phyloP scores from a whole-genome alignment of 2,888 invertebrate genomes.

The Bugula neritina region DNA sequence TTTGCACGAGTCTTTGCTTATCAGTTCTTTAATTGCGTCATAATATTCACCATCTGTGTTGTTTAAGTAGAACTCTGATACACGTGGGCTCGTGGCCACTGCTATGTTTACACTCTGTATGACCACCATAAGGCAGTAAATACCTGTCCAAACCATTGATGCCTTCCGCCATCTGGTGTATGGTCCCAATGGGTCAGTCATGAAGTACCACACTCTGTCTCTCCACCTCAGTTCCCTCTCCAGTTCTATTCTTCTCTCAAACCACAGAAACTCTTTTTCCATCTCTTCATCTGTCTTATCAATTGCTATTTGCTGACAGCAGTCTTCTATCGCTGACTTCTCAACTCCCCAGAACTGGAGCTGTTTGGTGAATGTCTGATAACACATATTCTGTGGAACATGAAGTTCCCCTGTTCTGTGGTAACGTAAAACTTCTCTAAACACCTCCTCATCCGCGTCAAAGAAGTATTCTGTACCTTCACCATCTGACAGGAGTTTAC shows the following conservation, averaged over 20 bases:
- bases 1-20: background rate
- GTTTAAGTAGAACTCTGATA: background rate
- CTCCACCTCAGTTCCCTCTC: background rate
- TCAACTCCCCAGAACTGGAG: conserved; percentile 5
- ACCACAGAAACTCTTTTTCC: conserved; percentile 1
- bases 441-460: conserved; percentile 15
- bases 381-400: conserved; percentile 11
- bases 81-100: background rate
- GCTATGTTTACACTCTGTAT: background rate
- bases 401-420: conserved; percentile 22
- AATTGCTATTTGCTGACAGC: background rate
- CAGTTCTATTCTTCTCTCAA: background rate
- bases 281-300: background rate
- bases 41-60: background rate
- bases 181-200: conserved; percentile 8
- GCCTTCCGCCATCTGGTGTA: background rate
- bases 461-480: background rate
- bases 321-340: background rate
- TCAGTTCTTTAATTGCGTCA: background rate
- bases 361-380: background rate
- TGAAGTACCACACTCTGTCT: conserved; percentile 5
- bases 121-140: background rate
- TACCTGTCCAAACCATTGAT: background rate
- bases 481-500: background rate
- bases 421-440: conserved; percentile 11